phyloP scores from a whole-genome alignment of 2,888 invertebrate species.

The Vandiemenella viatica region DNA sequence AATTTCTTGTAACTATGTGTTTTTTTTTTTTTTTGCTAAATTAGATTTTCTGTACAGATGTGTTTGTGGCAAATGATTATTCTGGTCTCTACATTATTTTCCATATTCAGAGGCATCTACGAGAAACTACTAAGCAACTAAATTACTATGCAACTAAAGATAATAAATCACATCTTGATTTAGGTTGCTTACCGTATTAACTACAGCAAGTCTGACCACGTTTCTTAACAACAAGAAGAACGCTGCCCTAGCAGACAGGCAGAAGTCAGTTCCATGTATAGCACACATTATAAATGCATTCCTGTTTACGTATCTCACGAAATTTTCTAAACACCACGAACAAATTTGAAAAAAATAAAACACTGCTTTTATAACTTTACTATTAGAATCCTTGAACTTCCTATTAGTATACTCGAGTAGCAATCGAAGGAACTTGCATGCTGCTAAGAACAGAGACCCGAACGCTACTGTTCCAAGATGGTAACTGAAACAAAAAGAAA shows the following conservation, averaged over 20 bases:
- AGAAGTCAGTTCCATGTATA: slow-evolving; percentile 84
- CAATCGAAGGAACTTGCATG: slow-evolving; percentile 72
- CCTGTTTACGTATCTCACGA: slow-evolving; percentile 67
- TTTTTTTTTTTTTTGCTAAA: too few species aligned
- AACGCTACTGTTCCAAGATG: slow-evolving; percentile 85
- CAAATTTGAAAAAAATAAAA: slow-evolving; percentile 65
- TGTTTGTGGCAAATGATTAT: too few species aligned
- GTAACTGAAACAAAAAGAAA: too few species aligned
- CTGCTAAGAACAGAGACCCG: slow-evolving; percentile 80
- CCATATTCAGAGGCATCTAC: too few species aligned
- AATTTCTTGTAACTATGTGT: too few species aligned
- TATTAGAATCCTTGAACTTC: slow-evolving; percentile 71
- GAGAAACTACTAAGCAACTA: too few species aligned
- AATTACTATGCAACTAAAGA: too few species aligned
- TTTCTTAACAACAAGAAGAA: slow-evolving; percentile 81
- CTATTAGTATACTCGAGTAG: slow-evolving; percentile 68
- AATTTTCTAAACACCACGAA: slow-evolving; percentile 76
- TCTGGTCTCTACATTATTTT: too few species aligned
- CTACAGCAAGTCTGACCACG: slow-evolving; percentile 55
- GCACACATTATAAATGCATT: slow-evolving; percentile 95
- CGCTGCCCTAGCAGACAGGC: slow-evolving; percentile 74
- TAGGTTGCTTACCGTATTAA: slow-evolving; percentile 64
- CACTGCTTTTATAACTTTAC: slow-evolving; percentile 47
- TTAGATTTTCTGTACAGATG: too few species aligned
- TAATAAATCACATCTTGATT: too few species aligned